A percentile compares a stretch with the other conserved stretches of the same genome.
phyloP scores from a whole-genome alignment of 2,797 vertebrate genomes.

The Anguilla marmorata region DNA sequence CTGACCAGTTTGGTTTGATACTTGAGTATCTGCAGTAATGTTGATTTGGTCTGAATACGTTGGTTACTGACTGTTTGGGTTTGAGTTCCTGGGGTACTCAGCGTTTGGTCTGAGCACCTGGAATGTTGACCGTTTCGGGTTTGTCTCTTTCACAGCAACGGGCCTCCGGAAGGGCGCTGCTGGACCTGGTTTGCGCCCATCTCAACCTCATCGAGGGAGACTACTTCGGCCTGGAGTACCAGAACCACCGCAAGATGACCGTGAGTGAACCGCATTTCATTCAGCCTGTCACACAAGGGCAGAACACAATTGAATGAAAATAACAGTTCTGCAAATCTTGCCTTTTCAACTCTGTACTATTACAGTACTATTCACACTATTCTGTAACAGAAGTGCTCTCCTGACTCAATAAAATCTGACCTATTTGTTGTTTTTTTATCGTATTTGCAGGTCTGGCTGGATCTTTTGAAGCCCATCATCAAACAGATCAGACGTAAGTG shows the following conservation, averaged over 20 bases:
- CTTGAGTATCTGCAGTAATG: background rate
- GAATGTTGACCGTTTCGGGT: background rate
- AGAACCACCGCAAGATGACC: conserved; percentile 91
- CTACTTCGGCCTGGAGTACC: conserved; percentile 96
- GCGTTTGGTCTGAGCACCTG: background rate
- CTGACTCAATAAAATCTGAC: no score
- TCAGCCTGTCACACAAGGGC: background rate
- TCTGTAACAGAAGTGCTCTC: background rate
- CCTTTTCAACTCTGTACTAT: background rate
- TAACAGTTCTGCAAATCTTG: background rate
- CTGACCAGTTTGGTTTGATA: background rate
- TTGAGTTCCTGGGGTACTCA: background rate
- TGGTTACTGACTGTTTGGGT: background rate
- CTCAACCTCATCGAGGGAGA: conserved; percentile 96
- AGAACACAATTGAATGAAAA: background rate
- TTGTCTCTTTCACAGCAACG: conserved; percentile 80
- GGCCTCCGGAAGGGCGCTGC: conserved; percentile 88
- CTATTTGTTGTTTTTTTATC: background rate
- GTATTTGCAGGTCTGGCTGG: conserved; percentile 87
- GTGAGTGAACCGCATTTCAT: conserved; percentile 65
- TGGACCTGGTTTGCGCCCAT: conserved; percentile 91
- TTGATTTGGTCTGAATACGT: background rate
- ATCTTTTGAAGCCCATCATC: conserved; percentile 92
- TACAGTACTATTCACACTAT: background rate
- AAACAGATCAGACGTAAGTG: conserved; percentile 96